Base-by-base conservation (phyloP, 1,140 invertebrate genomes). In the Mercenaria mercenaria region DNA sequence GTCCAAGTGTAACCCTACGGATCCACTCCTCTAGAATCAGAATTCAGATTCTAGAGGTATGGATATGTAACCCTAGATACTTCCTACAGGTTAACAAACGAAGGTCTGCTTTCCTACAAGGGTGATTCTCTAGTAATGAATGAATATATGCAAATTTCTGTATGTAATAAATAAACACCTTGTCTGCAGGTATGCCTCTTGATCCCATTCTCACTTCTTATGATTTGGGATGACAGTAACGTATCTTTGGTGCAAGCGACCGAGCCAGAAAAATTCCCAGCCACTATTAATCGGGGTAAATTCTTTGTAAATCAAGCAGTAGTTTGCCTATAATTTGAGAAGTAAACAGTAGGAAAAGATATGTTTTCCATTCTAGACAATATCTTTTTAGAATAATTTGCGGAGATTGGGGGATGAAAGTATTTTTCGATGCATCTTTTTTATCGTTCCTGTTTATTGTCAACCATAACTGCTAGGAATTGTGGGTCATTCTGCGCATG, bases 101-200 rank as follows among this genome's bases (percentile, higher is more conserved):
- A n/a, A n/a, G n/a, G n/a, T n/a, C n/a, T n/a, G n/a, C n/a, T n/a
- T n/a, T n/a, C n/a, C n/a, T n/a, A n/a, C n/a, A n/a, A n/a, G n/a
- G n/a, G n/a, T n/a, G n/a, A n/a, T n/a, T n/a, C n/a, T n/a, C n/a
- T n/a, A n/a, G n/a, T n/a, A n/a, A n/a, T n/a, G n/a, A n/a, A n/a
- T n/a, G n/a, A n/a, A n/a, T n/a, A n/a, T n/a, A n/a, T n/a, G n/a
- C n/a, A n/a, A n/a, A n/a, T n/a, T n/a, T n/a, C n/a, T 47, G 15
- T 47, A 47, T 47, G 15, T 47, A 47, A 47, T 8, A 47, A 47
- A 15, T 26, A 26, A 2, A 79, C 20, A 94, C 93, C 93, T 94
- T 94, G 82, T 94, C 93, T 83, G 81, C 90, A 56, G 93, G 93
- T 91, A 93, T 92, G 67, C 92, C 91, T 90, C 93, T 89, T 72